Base-by-base conservation (phyloP, 2,888 invertebrate species). In the Aphidius colemani region DNA sequence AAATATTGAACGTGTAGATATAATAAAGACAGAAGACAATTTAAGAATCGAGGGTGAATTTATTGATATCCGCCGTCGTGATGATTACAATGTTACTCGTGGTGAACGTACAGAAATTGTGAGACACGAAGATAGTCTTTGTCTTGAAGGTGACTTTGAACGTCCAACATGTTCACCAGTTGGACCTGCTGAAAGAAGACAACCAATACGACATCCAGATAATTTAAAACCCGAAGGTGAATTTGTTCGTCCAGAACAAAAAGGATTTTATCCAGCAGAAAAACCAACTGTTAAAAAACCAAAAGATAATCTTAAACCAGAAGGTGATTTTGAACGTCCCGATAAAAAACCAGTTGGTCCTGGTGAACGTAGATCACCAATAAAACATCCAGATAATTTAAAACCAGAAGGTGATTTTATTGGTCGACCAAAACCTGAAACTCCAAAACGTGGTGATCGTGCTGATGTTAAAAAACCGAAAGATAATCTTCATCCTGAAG, bases 41-140 rank as follows among this genome's bases (percentile, higher is more conserved):
- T 73, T 86, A 3, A 74, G 72, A 43, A 81, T 84, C 10, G 82
- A 83, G 67, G 82, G 84, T 7, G 85, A 89, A 59, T 90, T 89
- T 77, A 85, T 84, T 53, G 87, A 87, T 67, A 84, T 85, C 76
- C 84, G 84, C 68, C 85, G 85, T 73, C 84, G 84, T 74, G 86
- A 88, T 65, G 89, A 89, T 74, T 88, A 87, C 69, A 85, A 82
- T 67, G 84, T 86, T n/a, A 85, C 87, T 1, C 84, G 82, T 43
- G 88, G 88, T 0, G 89, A 89, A 76, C 85, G 89, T 70, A 88
- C 88, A 45, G 88, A 89, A 78, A 87, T 90, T 30, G 84, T 87
- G 66, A 86, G 86, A 67, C 87, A 85, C 67, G 86, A 86, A 70
- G 90, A 91, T 74, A 85, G 85, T 66, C 73, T 85, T 0, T 79